Conservation (phyloP, 2,888 invertebrate species). For the Gymnocheta viridis region DNA sequence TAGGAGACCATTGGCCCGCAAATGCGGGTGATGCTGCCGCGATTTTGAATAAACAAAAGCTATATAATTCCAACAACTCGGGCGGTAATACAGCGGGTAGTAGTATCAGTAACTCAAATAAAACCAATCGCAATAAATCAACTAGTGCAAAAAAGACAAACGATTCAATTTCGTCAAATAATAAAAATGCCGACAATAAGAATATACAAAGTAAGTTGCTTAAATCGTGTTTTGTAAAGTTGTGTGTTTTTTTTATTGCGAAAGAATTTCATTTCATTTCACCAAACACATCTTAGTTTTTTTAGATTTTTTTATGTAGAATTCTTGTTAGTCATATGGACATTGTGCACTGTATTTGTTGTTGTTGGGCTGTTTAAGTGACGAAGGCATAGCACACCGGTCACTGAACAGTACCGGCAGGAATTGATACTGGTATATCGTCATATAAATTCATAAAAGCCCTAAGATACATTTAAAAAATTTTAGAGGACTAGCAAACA, state of each 20-base stretch:
- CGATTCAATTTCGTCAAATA: constrained; percentile 19
- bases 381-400: too few relatives aligned
- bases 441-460: too few relatives aligned
- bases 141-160: constrained; percentile 71
- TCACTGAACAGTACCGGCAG: too few relatives aligned
- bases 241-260: background rate
- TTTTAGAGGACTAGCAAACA: too few relatives aligned
- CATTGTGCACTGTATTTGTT: too few relatives aligned
- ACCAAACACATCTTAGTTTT: too few relatives aligned
- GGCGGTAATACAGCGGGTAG: constrained; percentile 69
- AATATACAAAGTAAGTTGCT: constrained; percentile 61
- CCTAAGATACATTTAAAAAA: too few relatives aligned
- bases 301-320: background rate
- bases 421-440: too few relatives aligned
- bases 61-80: constrained; percentile 41
- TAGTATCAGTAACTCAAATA: constrained; percentile 71
- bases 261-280: too few relatives aligned
- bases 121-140: constrained; percentile 84
- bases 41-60: constrained; percentile 75
- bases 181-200: constrained; percentile 41
- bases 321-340: background rate
- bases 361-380: too few relatives aligned
- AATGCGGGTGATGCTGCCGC: constrained; percentile 79
- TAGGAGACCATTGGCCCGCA: constrained; percentile 80
- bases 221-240: background rate